phyloP scores from a whole-genome alignment of 2,888 invertebrate genomes.

The Sipunculus nudus region DNA sequence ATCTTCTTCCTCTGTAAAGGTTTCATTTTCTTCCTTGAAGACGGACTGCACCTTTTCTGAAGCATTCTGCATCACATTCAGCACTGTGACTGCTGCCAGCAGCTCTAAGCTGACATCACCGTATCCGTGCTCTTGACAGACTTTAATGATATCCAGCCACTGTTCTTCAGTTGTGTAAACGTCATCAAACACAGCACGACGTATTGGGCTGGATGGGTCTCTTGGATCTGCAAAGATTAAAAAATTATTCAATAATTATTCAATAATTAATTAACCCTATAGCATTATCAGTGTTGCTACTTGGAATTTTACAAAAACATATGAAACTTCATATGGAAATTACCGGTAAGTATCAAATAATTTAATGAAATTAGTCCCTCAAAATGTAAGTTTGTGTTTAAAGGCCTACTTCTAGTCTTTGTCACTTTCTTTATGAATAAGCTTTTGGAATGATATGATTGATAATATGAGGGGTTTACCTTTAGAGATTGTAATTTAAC shows the following conservation, averaged over 20 bases:
- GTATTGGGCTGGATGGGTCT: constrained; percentile 40
- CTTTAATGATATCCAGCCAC: constrained; percentile 50
- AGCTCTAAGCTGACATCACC: constrained; percentile 49
- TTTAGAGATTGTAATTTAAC: no score
- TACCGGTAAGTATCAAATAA: no score
- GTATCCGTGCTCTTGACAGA: constrained; percentile 49
- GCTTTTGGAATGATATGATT: no score
- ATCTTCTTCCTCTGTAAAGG: no score
- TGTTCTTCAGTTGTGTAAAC: constrained; percentile 44
- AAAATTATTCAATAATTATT: neutral
- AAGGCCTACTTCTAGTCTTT: no score
- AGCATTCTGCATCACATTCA: constrained; percentile 45
- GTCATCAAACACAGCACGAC: constrained; percentile 51
- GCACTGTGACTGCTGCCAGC: constrained; percentile 50
- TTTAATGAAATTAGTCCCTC: no score
- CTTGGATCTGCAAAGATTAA: constrained; percentile 12
- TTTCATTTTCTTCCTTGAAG: no score
- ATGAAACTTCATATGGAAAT: no score
- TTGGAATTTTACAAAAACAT: no score
- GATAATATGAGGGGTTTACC: no score
- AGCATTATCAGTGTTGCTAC: neutral
- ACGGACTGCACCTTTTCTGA: constrained; percentile 1
- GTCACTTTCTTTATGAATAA: no score
- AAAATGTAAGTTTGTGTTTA: no score
- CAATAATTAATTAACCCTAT: neutral